Percentiles rank a stretch among this genome's conserved stretches.
Evolutionary conservation across 1,140 invertebrate species (phyloP).

Genomic region (Aphelinus atriplicis): DNA sequence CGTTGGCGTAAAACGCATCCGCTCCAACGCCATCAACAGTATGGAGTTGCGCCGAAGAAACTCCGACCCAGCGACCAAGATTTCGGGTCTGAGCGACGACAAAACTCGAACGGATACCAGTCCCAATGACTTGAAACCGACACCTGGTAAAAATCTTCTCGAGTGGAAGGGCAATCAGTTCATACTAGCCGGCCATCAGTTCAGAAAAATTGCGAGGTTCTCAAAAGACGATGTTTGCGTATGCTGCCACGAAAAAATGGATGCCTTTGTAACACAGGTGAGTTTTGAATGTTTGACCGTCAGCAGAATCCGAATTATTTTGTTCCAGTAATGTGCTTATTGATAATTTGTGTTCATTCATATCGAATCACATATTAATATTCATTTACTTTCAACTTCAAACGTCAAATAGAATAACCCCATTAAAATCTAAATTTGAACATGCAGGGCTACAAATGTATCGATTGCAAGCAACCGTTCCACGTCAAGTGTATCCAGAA

Average conservation of each 20-base stretch:
- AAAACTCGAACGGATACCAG: slow-evolving; percentile 55
- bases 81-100: slow-evolving; percentile 59
- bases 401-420: not conserved
- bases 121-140: slow-evolving; percentile 59
- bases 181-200: slow-evolving; percentile 76
- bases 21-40: slow-evolving; percentile 62
- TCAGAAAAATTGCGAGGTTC: slow-evolving; percentile 77
- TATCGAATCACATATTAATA: no score
- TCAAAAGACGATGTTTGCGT: slow-evolving; percentile 82
- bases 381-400: no score
- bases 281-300: not conserved
- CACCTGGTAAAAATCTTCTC: slow-evolving; percentile 62
- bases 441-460: slow-evolving; percentile 82
- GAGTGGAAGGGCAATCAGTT: slow-evolving; percentile 71
- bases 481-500: slow-evolving; percentile 90
- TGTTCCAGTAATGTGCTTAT: no score
- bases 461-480: slow-evolving; percentile 83
- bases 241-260: slow-evolving; percentile 80
- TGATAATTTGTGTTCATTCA: no score
- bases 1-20: slow-evolving; percentile 62
- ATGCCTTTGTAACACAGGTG: slow-evolving; percentile 80
- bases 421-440: slow-evolving; percentile 13
- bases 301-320: no score
- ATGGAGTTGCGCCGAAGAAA: slow-evolving; percentile 73
- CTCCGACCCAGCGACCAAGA: slow-evolving; percentile 76